Conservation (phyloP, 2,888 invertebrate species). For the Liposcelis brunnea region DNA sequence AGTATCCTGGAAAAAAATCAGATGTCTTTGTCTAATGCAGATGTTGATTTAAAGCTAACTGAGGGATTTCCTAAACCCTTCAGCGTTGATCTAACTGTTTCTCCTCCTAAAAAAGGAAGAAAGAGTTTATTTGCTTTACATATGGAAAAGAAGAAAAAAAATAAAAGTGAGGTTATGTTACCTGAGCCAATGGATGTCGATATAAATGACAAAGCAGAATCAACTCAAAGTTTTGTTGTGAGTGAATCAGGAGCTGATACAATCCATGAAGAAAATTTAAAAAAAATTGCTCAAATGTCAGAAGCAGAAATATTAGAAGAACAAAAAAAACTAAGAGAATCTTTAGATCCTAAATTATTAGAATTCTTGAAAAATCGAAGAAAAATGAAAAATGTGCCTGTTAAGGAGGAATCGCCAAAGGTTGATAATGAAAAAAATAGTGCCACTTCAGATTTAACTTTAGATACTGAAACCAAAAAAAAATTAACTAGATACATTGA, state of each 20-base stretch:
- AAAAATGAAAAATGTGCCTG: conserved; percentile 21
- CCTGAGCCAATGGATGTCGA: not conserved
- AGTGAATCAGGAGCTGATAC: conserved; percentile 26
- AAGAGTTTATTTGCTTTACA: conserved; percentile 36
- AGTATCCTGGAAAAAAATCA: too few relatives aligned
- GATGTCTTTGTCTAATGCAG: too few relatives aligned
- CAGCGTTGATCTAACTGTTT: too few relatives aligned
- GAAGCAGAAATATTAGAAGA: conserved; percentile 58
- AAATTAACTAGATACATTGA: conserved; percentile 21
- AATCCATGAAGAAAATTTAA: conserved; percentile 60
- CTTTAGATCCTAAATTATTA: conserved; percentile 46
- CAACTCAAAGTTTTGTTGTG: conserved; percentile 18
- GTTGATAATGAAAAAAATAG: conserved; percentile 16
- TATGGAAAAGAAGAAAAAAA: conserved; percentile 22
- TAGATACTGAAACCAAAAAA: conserved; percentile 21
- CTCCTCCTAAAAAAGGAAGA: conserved; percentile 15
- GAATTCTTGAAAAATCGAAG: conserved; percentile 40
- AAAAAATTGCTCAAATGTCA: conserved; percentile 46
- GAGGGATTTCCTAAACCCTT: too few relatives aligned
- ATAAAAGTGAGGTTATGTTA: not conserved
- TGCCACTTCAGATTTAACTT: not conserved
- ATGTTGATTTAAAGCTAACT: too few relatives aligned
- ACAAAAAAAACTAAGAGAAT: conserved; percentile 44
- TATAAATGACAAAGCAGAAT: not conserved
- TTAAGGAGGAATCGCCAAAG: conserved; percentile 23